Conservation (phyloP, 2,888 invertebrate species). For the Apamea anceps region DNA sequence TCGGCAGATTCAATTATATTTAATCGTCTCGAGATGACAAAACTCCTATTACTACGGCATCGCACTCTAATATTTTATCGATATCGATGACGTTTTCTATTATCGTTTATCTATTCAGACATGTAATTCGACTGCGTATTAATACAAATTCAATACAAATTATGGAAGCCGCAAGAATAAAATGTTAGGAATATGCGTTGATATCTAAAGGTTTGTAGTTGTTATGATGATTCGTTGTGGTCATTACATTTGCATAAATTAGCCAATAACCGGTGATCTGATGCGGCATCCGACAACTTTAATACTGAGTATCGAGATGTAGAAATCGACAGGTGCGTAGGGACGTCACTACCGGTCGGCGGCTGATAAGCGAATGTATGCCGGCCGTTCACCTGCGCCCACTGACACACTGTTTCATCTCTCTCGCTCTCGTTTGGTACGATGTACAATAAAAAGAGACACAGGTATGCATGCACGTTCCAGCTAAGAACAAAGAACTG, state of each 20-base stretch:
- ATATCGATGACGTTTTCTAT: conserved; percentile 71
- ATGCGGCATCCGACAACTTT: conserved; percentile 46
- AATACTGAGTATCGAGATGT: conserved; percentile 63
- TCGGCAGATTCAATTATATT: conserved; percentile 83
- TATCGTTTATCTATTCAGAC: conserved; percentile 67
- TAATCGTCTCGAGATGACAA: conserved; percentile 82
- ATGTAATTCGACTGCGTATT: conserved; percentile 63
- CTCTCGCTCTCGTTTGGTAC: conserved; percentile 71
- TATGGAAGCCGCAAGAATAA: conserved; percentile 33
- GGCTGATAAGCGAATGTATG: conserved; percentile 88
- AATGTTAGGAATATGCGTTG: conserved; percentile 26
- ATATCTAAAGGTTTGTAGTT: conserved; percentile 24
- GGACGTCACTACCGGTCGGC: conserved; percentile 83
- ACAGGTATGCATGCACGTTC: conserved; percentile 55
- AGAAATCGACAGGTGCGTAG: conserved; percentile 83
- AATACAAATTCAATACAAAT: conserved; percentile 48
- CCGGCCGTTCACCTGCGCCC: conserved; percentile 88
- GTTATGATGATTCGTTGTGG: conserved; percentile 18
- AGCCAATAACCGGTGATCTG: conserved; percentile 63
- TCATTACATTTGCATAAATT: conserved; percentile 50
- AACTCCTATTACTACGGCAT: conserved; percentile 73
- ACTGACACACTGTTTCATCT: conserved; percentile 83
- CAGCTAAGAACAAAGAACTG: conserved; percentile 73
- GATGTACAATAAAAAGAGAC: conserved; percentile 69
- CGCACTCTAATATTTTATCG: conserved; percentile 68